Percentiles rank a stretch among this genome's conserved stretches.
Conservation (phyloP, 64 coral and sea anemone genomes). For the Montipora efflorescens region DNA sequence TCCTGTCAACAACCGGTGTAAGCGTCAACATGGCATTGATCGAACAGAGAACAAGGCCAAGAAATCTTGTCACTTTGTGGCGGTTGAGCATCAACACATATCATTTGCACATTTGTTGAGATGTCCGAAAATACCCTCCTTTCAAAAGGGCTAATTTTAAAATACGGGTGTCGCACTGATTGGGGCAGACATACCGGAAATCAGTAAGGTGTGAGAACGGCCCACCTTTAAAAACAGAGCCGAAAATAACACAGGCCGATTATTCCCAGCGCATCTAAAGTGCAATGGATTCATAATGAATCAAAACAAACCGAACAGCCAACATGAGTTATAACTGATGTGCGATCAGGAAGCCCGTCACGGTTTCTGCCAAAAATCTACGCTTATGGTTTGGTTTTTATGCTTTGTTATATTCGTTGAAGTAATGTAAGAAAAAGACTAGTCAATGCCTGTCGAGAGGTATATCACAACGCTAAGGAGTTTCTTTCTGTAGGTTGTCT, state of each 20-base stretch:
- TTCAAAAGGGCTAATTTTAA: conserved; percentile 3
- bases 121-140: background rate
- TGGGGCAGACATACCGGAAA: conserved; percentile 6
- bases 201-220: background rate
- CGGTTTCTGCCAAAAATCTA: background rate
- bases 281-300: background rate
- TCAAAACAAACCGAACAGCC: conserved; percentile 4
- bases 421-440: too few species aligned
- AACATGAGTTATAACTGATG: background rate
- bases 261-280: background rate
- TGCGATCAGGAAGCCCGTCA: background rate
- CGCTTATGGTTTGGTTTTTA: too few species aligned
- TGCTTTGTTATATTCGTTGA: too few species aligned
- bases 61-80: background rate
- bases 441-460: too few species aligned
- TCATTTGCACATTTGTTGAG: background rate
- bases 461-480: too few species aligned
- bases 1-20: too few species aligned
- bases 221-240: background rate
- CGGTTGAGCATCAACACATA: too few species aligned
- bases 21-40: too few species aligned
- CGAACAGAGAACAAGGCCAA: background rate
- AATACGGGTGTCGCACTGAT: background rate
- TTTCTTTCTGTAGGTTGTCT: too few species aligned
- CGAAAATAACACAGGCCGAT: background rate